Evolutionary conservation across 2,888 invertebrate species (phyloP), one percentile per base, ranked within the genome.

Genomic region (Colletes collaris): DNA sequence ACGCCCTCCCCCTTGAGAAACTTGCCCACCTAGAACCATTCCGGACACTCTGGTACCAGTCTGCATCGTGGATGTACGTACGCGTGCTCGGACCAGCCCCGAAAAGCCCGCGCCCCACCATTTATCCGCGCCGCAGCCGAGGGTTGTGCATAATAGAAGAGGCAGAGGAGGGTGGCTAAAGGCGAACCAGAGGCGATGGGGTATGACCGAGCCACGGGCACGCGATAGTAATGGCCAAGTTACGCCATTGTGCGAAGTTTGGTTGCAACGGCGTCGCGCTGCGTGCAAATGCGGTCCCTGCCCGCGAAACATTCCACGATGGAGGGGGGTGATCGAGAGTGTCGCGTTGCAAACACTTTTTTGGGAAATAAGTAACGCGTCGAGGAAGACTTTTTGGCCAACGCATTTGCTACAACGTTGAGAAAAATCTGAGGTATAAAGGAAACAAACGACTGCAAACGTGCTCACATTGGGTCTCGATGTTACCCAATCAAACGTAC

Each of bases 231-330:
- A 91, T 90, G 89, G 90, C 85, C 87, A 90, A 91, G 92, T 92
- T 91, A 86, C 86, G 87, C 86, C 87, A 91, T 91, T 92, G 92
- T 91, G 76, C 83, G 83, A 92, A 92, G 90, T 92, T 92, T 91
- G 88, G 86, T 85, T 83, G 87, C 84, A 56, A 66, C 74, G 35
- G 64, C 37, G 68, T 59, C 27, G 69, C 80, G 27, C 63, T 64
- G 66, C 63, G 72, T 73, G 75, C 69, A 62, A 74, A 82, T 75
- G 72, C 67, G 53, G 63, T 55, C 35, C 46, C 59, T 53, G 59
- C 49, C 68, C 44, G 67, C 37, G 58, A 73, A 60, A 44, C 7
- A 6, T 40, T 7, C 0, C 4, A 7, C 40, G 40, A 40, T 3
- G 40, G 40, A 40, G 3, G 40, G 27, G 27, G 27, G 27, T 27